Evolutionary conservation across 2,888 invertebrate genomes (phyloP).

Genomic region (Caenorhabditis drosophilae): DNA sequence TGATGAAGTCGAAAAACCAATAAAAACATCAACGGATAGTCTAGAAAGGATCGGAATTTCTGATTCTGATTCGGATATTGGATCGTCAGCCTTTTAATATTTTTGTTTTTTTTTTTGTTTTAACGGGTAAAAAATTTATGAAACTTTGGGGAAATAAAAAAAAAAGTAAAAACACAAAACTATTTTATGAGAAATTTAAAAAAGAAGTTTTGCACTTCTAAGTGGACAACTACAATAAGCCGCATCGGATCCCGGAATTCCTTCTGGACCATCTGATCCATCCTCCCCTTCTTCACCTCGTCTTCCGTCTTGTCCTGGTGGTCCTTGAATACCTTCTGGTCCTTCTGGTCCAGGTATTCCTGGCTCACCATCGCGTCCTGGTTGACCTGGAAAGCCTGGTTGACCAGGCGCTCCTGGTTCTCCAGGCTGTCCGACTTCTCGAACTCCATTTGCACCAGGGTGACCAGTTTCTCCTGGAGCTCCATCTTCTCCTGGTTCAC

Average conservation of each 20-base stretch:
- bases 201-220: slow-evolving; percentile 25
- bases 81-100: too few species aligned
- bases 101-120: background rate
- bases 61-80: too few species aligned
- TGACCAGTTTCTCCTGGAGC: slow-evolving; percentile 23
- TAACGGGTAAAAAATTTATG: too few species aligned
- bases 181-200: slow-evolving; percentile 1
- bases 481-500: slow-evolving; percentile 28
- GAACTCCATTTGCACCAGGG: slow-evolving; percentile 16
- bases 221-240: slow-evolving; percentile 35
- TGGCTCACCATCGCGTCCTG: slow-evolving; percentile 21
- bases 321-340: slow-evolving; percentile 22
- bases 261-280: slow-evolving; percentile 23
- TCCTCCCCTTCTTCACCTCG: slow-evolving; percentile 17
- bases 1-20: slow-evolving; percentile 31
- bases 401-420: slow-evolving; percentile 30
- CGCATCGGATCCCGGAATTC: slow-evolving; percentile 35
- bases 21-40: slow-evolving; percentile 38
- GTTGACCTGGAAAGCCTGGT: slow-evolving; percentile 16
- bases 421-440: slow-evolving; percentile 12
- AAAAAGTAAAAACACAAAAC: background rate
- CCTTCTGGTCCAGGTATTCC: slow-evolving; percentile 35
- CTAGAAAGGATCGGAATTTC: slow-evolving; percentile 22
- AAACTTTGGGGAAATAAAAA: background rate
- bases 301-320: slow-evolving; percentile 21